These are phyloP conservation scores for Eupithecia vulgata DNA, from an alignment of 2,888 invertebrate genomes.

Conservation along the genomic window DNA sequence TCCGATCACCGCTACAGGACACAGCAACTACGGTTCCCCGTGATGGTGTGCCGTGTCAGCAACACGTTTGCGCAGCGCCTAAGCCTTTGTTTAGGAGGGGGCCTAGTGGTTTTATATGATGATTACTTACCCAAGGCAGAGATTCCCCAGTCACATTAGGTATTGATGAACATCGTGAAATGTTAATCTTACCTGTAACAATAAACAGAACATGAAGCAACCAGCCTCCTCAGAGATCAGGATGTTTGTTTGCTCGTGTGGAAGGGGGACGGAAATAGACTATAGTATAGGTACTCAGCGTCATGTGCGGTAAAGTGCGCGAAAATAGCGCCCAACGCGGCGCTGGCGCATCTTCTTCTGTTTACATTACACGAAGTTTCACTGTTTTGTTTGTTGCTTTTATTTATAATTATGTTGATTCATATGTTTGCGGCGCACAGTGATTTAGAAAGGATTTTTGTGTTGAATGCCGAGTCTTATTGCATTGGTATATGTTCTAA, in stretches of 20 bases:
- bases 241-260: constrained; percentile 30
- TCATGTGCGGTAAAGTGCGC: constrained; percentile 44
- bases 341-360: constrained; percentile 46
- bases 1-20: no score
- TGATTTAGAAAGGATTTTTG: background rate
- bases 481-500: background rate
- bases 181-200: constrained; percentile 65
- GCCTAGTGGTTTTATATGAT: background rate
- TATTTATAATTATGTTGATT: background rate
- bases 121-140: constrained; percentile 5
- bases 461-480: background rate
- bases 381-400: constrained; percentile 1
- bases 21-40: no score
- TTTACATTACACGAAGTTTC: constrained; percentile 20
- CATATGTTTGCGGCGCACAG: background rate
- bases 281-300: constrained; percentile 23
- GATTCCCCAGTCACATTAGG: constrained; percentile 1
- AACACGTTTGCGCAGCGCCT: no score
- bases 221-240: constrained; percentile 49
- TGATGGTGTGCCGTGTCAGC: no score
- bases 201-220: constrained; percentile 46
- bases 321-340: constrained; percentile 70
- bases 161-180: constrained; percentile 14
- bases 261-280: constrained; percentile 30
- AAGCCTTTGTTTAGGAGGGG: background rate